Evolutionary conservation across 2,888 invertebrate species (phyloP).

Genomic region (Cetonia aurata): DNA sequence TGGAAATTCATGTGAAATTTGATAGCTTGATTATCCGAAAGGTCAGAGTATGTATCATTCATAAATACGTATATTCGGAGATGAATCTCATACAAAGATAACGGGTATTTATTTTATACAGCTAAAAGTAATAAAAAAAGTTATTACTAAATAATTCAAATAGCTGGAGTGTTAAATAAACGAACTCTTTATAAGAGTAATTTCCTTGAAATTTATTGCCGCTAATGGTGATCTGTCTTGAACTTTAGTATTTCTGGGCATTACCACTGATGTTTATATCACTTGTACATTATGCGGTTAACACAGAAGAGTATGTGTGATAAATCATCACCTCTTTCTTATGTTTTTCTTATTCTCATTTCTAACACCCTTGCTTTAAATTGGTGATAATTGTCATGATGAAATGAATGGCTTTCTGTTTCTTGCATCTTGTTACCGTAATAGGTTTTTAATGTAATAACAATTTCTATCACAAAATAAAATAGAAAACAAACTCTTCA

Average conservation of each 20-base stretch:
- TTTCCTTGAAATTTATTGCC: slow-evolving; percentile 4
- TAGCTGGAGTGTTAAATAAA: not conserved
- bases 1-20: slow-evolving; percentile 19
- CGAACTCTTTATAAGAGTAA: not conserved
- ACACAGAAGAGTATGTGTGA: no score
- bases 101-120: slow-evolving; percentile 14
- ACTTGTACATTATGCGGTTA: no score
- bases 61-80: not conserved
- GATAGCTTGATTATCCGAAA: slow-evolving; percentile 21
- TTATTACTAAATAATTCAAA: slow-evolving; percentile 23
- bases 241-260: slow-evolving; percentile 1
- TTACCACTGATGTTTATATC: not conserved
- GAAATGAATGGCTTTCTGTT: no score
- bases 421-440: no score
- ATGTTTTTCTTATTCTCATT: no score
- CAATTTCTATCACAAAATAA: no score
- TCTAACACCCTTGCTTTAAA: no score
- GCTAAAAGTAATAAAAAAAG: slow-evolving; percentile 1
- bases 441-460: no score
- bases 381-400: no score
- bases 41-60: slow-evolving; percentile 4
- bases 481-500: no score
- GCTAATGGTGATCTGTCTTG: not conserved
- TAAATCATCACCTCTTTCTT: no score
- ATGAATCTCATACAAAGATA: not conserved